Percentiles rank a stretch among this genome's conserved stretches.
These are phyloP conservation scores for Tamias sibiricus DNA, from an alignment of 2,113 vertebrate genomes.

Conservation along the genomic window DNA sequence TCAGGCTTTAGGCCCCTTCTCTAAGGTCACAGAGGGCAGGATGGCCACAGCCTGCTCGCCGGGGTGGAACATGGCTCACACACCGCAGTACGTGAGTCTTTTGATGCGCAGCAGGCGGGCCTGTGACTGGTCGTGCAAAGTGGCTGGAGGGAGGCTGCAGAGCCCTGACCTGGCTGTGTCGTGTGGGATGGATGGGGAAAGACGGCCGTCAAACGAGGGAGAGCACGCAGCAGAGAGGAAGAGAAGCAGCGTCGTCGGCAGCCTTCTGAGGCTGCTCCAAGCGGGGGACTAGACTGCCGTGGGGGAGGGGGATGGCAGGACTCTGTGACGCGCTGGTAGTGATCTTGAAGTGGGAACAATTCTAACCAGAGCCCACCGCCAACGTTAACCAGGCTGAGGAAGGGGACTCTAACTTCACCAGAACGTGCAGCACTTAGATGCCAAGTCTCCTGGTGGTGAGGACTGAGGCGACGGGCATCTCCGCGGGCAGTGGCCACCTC, in stretches of 20 bases:
- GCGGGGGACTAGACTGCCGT: background rate
- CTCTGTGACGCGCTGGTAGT: accelerated
- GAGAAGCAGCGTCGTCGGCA: accelerated
- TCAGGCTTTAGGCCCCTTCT: background rate
- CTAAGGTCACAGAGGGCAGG: background rate
- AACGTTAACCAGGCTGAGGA: background rate
- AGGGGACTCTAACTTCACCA: background rate
- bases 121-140: accelerated
- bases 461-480: background rate
- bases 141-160: background rate
- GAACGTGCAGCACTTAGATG: background rate
- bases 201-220: background rate
- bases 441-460: background rate
- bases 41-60: background rate
- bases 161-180: accelerated
- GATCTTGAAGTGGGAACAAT: background rate
- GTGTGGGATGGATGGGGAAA: accelerated
- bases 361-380: background rate
- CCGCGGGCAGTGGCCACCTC: background rate
- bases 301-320: background rate
- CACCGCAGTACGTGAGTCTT: background rate
- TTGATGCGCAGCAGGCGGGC: accelerated
- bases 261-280: background rate
- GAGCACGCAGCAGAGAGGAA: accelerated
- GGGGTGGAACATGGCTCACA: accelerated